phyloP scores from a whole-genome alignment of 2,888 invertebrate genomes.

The Patella caerulea region DNA sequence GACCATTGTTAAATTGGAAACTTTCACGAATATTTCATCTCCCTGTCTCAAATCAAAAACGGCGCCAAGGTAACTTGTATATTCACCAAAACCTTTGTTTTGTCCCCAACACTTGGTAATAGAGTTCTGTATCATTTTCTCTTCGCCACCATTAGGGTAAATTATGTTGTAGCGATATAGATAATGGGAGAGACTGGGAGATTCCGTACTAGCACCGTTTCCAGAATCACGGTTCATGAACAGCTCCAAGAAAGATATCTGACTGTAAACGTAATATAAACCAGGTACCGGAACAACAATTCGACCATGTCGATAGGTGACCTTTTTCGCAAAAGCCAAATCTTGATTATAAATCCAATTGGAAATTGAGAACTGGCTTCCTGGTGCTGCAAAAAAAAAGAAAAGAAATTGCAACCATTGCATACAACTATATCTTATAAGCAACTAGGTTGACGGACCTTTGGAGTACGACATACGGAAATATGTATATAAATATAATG shows the following conservation, averaged over 20 bases:
- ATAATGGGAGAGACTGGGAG: constrained; percentile 56
- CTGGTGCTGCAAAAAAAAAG: constrained; percentile 48
- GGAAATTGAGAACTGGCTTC: constrained; percentile 56
- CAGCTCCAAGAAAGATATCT: constrained; percentile 58
- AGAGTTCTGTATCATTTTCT: constrained; percentile 60
- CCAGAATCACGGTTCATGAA: constrained; percentile 40
- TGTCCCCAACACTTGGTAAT: constrained; percentile 62
- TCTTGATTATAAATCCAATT: constrained; percentile 59
- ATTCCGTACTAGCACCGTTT: constrained; percentile 26
- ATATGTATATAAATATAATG: too few species aligned
- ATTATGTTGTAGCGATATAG: constrained; percentile 62
- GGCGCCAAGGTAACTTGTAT: constrained; percentile 64
- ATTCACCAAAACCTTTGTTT: constrained; percentile 61
- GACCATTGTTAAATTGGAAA: constrained; percentile 60
- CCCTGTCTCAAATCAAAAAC: constrained; percentile 60
- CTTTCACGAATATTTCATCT: constrained; percentile 64
- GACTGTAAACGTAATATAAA: constrained; percentile 63
- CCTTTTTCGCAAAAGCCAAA: constrained; percentile 58
- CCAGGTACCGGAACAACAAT: constrained; percentile 60
- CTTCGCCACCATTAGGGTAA: constrained; percentile 62
- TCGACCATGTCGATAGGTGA: constrained; percentile 57
- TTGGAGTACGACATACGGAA: too few species aligned
- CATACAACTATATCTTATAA: too few species aligned
- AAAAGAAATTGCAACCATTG: too few species aligned
- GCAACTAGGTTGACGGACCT: too few species aligned